Percentiles rank a stretch among this genome's conserved stretches.
These are phyloP conservation scores for Rhadina sibilatrix DNA, from an alignment of 2,113 vertebrate genomes.

Conservation along the genomic window DNA sequence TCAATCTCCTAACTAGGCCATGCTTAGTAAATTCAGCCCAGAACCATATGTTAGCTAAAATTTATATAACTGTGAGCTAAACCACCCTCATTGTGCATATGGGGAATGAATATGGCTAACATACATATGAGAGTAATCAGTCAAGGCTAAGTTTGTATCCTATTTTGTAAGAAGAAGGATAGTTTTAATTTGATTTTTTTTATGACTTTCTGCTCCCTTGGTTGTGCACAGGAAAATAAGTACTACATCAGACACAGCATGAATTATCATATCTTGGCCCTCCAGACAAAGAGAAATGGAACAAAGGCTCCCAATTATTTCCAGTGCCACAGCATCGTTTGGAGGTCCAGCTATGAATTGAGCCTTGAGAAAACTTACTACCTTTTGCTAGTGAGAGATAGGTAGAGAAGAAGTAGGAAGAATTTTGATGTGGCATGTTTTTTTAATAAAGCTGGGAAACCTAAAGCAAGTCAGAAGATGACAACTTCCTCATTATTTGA, in stretches of 20 bases:
- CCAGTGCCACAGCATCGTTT: background rate
- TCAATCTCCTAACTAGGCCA: background rate
- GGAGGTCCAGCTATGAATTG: background rate
- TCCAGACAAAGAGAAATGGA: background rate
- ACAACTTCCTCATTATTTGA: background rate
- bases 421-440: background rate
- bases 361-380: background rate
- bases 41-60: background rate
- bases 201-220: background rate
- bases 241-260: background rate
- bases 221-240: background rate
- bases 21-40: background rate
- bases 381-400: background rate
- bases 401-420: background rate
- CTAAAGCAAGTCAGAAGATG: background rate
- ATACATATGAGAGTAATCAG: background rate
- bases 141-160: background rate
- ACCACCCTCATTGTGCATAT: background rate
- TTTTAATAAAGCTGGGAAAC: background rate
- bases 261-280: background rate
- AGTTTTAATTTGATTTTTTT: background rate
- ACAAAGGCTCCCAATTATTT: background rate
- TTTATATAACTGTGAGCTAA: background rate
- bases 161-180: background rate
- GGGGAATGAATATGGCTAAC: background rate